Evolutionary conservation across 2,113 vertebrate species (phyloP).

Genomic region (Laticauda laticaudata): DNA sequence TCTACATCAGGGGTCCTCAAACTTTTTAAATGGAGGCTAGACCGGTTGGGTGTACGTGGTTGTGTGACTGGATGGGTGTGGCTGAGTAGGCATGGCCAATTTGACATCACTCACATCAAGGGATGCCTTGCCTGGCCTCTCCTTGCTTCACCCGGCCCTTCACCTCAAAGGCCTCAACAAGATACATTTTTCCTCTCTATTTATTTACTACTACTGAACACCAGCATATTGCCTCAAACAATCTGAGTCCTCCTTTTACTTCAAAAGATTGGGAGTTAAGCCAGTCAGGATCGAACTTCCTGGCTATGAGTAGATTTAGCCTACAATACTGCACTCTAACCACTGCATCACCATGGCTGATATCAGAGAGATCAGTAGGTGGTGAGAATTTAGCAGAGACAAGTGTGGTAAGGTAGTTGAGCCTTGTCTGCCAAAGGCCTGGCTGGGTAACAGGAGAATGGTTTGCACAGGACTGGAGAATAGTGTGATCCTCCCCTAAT

Average conservation of each 20-base stretch:
- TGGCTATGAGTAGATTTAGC: background rate
- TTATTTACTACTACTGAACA: too few species aligned
- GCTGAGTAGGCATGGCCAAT: too few species aligned
- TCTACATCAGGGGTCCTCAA: too few species aligned
- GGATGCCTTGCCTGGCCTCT: too few species aligned
- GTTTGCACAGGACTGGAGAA: background rate
- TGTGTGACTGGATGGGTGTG: too few species aligned
- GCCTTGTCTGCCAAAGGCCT: background rate
- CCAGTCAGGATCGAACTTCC: background rate
- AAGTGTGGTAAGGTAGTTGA: background rate
- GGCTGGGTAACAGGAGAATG: background rate
- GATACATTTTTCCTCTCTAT: too few species aligned
- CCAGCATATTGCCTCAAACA: background rate
- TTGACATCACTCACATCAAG: too few species aligned
- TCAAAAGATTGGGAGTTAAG: background rate
- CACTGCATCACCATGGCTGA: background rate
- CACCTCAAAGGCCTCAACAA: too few species aligned
- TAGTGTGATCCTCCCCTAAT: background rate
- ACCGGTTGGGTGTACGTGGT: too few species aligned
- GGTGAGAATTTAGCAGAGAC: background rate
- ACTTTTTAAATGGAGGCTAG: too few species aligned
- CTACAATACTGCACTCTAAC: background rate
- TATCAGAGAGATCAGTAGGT: background rate
- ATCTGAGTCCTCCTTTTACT: background rate
- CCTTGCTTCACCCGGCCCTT: too few species aligned